phyloP scores from a whole-genome alignment of 2,888 invertebrate genomes.

The Molorchus minor region DNA sequence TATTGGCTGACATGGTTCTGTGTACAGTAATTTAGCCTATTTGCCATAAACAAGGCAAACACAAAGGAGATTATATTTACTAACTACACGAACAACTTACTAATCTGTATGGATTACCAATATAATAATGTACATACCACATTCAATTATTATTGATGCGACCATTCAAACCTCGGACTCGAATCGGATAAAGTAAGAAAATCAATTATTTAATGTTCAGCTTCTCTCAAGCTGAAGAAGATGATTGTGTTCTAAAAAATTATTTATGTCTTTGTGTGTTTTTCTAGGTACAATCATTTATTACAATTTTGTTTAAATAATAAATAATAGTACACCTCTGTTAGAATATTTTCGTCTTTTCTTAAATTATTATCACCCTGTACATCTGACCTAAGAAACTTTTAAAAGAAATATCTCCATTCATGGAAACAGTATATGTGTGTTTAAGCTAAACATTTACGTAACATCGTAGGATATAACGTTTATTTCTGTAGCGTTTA shows the following conservation, averaged over 20 bases:
- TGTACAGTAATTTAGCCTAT: conserved; percentile 15
- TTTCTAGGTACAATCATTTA: too few relatives aligned
- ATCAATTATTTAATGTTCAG: too few relatives aligned
- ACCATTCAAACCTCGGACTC: too few relatives aligned
- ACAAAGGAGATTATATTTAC: conserved; percentile 21
- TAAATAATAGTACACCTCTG: not conserved
- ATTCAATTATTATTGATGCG: conserved; percentile 17
- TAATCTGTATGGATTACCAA: conserved; percentile 24
- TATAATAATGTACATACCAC: conserved; percentile 13
- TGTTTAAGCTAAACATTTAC: not conserved
- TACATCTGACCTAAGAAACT: too few relatives aligned
- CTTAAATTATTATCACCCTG: not conserved
- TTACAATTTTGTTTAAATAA: too few relatives aligned
- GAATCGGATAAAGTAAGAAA: too few relatives aligned
- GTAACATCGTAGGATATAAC: not conserved
- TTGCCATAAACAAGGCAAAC: conserved; percentile 14
- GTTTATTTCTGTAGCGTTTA: not conserved
- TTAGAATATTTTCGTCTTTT: not conserved
- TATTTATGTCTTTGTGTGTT: too few relatives aligned
- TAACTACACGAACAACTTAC: conserved; percentile 21
- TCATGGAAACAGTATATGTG: too few relatives aligned
- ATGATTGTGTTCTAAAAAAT: too few relatives aligned
- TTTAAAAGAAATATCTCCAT: too few relatives aligned
- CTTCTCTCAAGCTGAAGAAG: too few relatives aligned
- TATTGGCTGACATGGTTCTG: conserved; percentile 9